Conservation (phyloP, 2,113 vertebrate species). For the Pavo muticus region DNA sequence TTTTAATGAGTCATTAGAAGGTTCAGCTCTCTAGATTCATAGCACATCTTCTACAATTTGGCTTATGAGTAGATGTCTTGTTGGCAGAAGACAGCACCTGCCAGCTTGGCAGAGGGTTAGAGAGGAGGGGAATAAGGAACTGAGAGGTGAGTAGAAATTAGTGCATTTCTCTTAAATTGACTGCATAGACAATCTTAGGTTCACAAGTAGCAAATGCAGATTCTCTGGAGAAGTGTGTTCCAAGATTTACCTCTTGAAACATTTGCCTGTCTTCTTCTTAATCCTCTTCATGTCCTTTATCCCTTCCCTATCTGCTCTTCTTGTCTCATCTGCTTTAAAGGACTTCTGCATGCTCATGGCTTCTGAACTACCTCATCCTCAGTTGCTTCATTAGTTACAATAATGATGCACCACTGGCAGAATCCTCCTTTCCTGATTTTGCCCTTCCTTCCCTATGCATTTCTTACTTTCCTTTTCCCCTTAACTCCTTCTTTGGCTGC, state of each 20-base stretch:
- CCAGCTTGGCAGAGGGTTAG: background rate
- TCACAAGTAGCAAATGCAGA: background rate
- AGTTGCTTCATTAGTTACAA: background rate
- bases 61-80: background rate
- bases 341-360: background rate
- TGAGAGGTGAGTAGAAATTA: background rate
- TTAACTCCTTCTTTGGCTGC: background rate
- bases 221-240: background rate
- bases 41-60: background rate
- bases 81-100: conserved; percentile 12
- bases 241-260: background rate
- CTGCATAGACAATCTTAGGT: background rate
- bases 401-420: background rate
- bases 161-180: background rate
- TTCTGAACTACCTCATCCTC: background rate
- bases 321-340: background rate
- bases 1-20: background rate
- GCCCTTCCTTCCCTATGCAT: background rate
- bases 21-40: background rate
- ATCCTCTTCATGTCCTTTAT: background rate
- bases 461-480: background rate
- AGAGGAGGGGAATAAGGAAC: background rate
- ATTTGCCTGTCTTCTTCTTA: background rate
- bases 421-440: background rate
- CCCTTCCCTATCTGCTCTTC: background rate